Conservation (phyloP, 1,140 invertebrate genomes). For the Xylocopa sonorina region DNA sequence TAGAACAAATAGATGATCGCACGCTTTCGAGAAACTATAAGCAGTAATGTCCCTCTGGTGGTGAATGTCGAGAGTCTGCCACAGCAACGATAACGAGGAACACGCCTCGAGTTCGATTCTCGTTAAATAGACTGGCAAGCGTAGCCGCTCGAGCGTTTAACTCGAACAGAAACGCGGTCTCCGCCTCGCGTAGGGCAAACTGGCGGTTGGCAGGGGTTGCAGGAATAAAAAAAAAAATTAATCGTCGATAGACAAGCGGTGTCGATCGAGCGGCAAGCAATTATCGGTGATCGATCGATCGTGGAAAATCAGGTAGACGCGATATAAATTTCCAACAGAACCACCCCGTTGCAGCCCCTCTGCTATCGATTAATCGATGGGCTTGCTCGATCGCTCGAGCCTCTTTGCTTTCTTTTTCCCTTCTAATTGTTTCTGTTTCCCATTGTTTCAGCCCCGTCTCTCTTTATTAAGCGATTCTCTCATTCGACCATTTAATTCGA, state of each 20-base stretch:
- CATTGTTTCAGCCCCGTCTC: too few relatives aligned
- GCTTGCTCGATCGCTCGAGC: not conserved
- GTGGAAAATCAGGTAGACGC: constrained; percentile 19
- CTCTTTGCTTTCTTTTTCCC: not conserved
- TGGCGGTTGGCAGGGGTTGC: not conserved
- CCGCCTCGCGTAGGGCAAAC: too few relatives aligned
- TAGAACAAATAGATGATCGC: too few relatives aligned
- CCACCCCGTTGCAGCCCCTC: not conserved
- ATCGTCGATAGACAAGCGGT: constrained; percentile 10
- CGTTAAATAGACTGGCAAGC: constrained; percentile 28
- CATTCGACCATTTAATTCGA: not conserved
- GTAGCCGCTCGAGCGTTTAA: constrained; percentile 32
- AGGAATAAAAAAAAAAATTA: not conserved
- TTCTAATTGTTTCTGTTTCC: not conserved
- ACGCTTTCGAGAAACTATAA: too few relatives aligned
- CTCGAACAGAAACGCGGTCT: constrained; percentile 28
- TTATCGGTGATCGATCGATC: constrained; percentile 47
- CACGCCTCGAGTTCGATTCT: constrained; percentile 38
- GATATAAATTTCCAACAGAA: too few relatives aligned
- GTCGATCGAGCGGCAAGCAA: constrained; percentile 41
- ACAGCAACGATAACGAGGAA: constrained; percentile 36
- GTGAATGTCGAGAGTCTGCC: not conserved
- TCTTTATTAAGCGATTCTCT: constrained; percentile 1
- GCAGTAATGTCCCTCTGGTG: too few relatives aligned
- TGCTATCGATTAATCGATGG: constrained; percentile 24